Percentiles rank a stretch among this genome's conserved stretches.
Conservation (phyloP, 2,797 vertebrate genomes). For the Notolabrus celidotus region DNA sequence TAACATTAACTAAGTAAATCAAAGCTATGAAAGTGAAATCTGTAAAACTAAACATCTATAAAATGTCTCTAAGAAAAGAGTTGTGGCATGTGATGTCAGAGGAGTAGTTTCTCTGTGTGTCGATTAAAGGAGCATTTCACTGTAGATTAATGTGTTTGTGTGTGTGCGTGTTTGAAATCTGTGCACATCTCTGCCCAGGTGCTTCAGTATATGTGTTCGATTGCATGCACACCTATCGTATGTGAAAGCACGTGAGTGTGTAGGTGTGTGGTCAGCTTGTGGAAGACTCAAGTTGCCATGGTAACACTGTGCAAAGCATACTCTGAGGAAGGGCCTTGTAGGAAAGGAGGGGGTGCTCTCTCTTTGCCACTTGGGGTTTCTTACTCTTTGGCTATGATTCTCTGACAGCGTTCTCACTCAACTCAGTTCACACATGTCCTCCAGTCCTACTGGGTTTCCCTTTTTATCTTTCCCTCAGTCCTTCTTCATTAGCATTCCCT, state of each 20-base stretch:
- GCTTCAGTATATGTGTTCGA: slow-evolving; percentile 28
- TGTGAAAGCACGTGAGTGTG: slow-evolving; percentile 12
- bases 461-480: slow-evolving; percentile 28
- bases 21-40: background rate
- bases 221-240: slow-evolving; percentile 22
- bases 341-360: slow-evolving; percentile 52
- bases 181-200: slow-evolving; percentile 27
- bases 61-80: too few relatives aligned
- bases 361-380: slow-evolving; percentile 55
- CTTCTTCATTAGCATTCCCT: slow-evolving; percentile 40
- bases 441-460: slow-evolving; percentile 33
- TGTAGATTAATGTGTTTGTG: background rate
- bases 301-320: slow-evolving; percentile 68
- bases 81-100: too few relatives aligned
- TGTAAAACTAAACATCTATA: too few relatives aligned
- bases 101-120: too few relatives aligned
- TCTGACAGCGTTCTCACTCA: slow-evolving; percentile 58
- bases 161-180: slow-evolving; percentile 3
- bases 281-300: slow-evolving; percentile 72
- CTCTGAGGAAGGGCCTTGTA: slow-evolving; percentile 59
- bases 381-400: slow-evolving; percentile 58
- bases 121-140: slow-evolving; percentile 24
- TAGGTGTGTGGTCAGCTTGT: slow-evolving; percentile 60
- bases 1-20: background rate
- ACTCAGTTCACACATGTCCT: slow-evolving; percentile 60